Evolutionary conservation across 1,140 invertebrate genomes (phyloP).

Genomic region (Cotesia glomerata): DNA sequence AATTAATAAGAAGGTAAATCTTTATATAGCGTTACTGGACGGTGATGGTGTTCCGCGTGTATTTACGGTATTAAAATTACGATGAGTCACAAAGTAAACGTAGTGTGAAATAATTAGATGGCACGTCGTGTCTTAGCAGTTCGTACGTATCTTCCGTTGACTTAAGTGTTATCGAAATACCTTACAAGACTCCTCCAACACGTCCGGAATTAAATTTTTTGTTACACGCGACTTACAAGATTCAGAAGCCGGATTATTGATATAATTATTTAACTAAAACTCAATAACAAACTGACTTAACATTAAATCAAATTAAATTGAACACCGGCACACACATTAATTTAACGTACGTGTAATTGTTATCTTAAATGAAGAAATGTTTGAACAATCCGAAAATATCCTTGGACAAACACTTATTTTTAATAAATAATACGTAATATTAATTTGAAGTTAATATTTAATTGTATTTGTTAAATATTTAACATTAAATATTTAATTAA

Average conservation of each 20-base stretch:
- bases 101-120: background rate
- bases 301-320: no score
- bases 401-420: no score
- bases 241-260: background rate
- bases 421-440: no score
- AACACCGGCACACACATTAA: no score
- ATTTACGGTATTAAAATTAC: background rate
- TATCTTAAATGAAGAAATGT: no score
- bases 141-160: background rate
- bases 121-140: background rate
- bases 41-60: background rate
- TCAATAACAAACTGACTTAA: no score
- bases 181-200: background rate
- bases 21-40: background rate
- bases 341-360: no score
- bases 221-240: background rate
- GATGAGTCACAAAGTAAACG: background rate
- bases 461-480: no score
- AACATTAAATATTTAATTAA: no score
- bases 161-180: background rate
- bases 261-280: background rate
- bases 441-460: no score
- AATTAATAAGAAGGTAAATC: no score
- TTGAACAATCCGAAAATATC: no score
- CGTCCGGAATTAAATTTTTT: background rate